Conservation (phyloP, 92 coral and sea anemone species). For the Pocillopora meandrina region DNA sequence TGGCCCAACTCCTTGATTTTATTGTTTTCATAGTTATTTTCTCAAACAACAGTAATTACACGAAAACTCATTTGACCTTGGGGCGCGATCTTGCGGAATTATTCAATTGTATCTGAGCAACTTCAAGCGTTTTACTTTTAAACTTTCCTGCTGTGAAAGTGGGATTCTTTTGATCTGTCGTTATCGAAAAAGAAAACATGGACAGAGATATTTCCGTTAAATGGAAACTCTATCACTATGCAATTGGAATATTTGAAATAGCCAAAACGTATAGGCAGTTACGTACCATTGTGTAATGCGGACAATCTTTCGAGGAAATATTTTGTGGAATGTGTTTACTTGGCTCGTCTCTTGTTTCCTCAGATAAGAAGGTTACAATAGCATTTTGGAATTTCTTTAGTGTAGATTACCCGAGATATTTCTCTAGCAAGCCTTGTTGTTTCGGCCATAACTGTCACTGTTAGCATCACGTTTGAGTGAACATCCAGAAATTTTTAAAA, state of each 20-base stretch:
- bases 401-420: no score
- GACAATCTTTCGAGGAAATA: no score
- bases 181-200: neutral
- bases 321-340: no score
- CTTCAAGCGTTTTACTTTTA: neutral
- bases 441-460: no score
- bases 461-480: no score
- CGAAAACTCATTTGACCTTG: slow-evolving; percentile 7
- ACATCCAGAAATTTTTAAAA: no score
- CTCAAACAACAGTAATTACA: neutral
- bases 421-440: no score
- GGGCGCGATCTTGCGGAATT: slow-evolving; percentile 4
- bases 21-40: slow-evolving; percentile 9
- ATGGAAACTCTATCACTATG: neutral
- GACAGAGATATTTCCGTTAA: neutral
- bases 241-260: slow-evolving; percentile 11
- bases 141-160: neutral
- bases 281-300: neutral
- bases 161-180: neutral
- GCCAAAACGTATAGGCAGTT: neutral
- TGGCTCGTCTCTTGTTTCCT: no score
- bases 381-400: no score
- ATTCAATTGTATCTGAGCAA: neutral
- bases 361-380: no score
- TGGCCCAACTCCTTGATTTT: slow-evolving; percentile 1